Conservation (phyloP, 2,888 invertebrate genomes). For the Autographa gamma region DNA sequence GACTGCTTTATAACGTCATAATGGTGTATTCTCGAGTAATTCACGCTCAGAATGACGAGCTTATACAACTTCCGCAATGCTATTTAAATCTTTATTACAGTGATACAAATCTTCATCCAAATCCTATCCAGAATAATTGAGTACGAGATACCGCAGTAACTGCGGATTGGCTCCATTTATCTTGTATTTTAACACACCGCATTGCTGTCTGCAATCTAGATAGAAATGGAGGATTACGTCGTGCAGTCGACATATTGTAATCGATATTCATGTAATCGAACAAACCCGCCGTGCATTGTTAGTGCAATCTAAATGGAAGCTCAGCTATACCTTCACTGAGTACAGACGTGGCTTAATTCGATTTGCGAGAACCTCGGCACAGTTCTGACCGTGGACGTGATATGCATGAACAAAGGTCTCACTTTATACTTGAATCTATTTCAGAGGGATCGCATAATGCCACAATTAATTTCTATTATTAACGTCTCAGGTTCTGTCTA, state of each 20-base stretch:
- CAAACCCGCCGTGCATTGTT: conserved; percentile 53
- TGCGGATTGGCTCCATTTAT: conserved; percentile 37
- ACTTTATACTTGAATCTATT: conserved; percentile 54
- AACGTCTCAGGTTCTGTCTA: conserved; percentile 18
- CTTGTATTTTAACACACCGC: conserved; percentile 33
- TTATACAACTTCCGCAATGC: conserved; percentile 23
- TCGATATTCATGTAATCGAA: conserved; percentile 58
- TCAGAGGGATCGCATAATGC: conserved; percentile 32
- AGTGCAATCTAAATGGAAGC: conserved; percentile 67
- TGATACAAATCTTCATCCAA: conserved; percentile 33
- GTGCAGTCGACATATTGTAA: conserved; percentile 50
- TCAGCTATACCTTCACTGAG: conserved; percentile 62
- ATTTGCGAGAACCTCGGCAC: conserved; percentile 70
- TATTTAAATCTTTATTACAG: conserved; percentile 30
- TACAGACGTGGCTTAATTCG: conserved; percentile 67
- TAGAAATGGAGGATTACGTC: conserved; percentile 35
- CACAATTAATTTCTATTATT: conserved; percentile 44
- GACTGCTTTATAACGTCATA: conserved; percentile 19
- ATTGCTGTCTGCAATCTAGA: conserved; percentile 33
- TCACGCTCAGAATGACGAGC: conserved; percentile 15
- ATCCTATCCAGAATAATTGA: conserved; percentile 42
- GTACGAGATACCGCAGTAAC: conserved; percentile 19
- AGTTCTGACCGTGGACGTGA: conserved; percentile 66
- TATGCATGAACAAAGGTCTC: conserved; percentile 53
- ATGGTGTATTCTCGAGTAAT: conserved; percentile 15